Evolutionary conservation across 2,888 invertebrate genomes (phyloP).

Genomic region (Yponomeuta evonymella): DNA sequence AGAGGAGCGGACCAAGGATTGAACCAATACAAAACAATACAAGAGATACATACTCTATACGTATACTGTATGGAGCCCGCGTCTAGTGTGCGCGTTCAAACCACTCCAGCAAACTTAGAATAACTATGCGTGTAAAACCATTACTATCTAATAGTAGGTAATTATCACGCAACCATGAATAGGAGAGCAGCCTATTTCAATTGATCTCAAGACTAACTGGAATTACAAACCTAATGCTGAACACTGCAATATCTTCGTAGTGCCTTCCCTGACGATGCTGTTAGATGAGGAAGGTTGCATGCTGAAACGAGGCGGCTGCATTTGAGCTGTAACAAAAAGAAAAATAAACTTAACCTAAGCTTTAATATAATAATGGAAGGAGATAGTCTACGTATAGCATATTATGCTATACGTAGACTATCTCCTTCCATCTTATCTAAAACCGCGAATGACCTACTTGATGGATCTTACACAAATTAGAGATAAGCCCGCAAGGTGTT

Average conservation of each 20-base stretch:
- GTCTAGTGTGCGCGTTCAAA: not conserved
- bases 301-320: slow-evolving; percentile 91
- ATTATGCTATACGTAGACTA: not conserved
- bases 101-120: not conserved
- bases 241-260: slow-evolving; percentile 94
- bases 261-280: slow-evolving; percentile 90
- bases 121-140: not conserved
- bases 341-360: too few relatives aligned
- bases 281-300: slow-evolving; percentile 91
- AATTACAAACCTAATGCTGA: slow-evolving; percentile 87
- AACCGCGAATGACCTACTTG: slow-evolving; percentile 12
- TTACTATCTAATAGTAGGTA: not conserved
- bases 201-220: not conserved
- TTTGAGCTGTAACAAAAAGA: slow-evolving; percentile 59
- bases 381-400: not conserved
- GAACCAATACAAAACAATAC: too few relatives aligned
- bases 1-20: too few relatives aligned
- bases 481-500: slow-evolving; percentile 8
- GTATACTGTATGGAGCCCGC: too few relatives aligned
- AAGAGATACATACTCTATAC: too few relatives aligned
- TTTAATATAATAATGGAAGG: not conserved
- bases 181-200: slow-evolving; percentile 1
- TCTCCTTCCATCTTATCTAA: slow-evolving; percentile 6
- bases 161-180: slow-evolving; percentile 1
- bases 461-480: slow-evolving; percentile 8